These are phyloP conservation scores for Cuculus canorus DNA, from an alignment of 2,797 vertebrate species.

Conservation along the genomic window DNA sequence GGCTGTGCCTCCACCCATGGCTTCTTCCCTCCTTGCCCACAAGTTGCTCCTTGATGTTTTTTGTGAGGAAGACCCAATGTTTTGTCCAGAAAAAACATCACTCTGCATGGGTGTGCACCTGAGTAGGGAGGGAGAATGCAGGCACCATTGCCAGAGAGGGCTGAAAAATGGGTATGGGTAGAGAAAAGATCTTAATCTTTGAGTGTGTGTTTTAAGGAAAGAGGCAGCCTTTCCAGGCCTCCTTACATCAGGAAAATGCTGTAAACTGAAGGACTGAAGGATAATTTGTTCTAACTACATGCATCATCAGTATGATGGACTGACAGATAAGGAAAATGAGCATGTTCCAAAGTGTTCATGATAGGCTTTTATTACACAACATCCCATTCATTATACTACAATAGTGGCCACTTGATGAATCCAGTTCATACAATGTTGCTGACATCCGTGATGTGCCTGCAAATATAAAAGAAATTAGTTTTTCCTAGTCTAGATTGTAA, in stretches of 20 bases:
- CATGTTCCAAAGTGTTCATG: rapidly evolving
- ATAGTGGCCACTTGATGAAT: no score
- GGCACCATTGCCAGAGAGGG: neutral
- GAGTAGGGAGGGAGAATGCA: rapidly evolving
- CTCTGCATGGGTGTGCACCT: neutral
- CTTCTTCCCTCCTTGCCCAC: rapidly evolving
- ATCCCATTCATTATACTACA: rapidly evolving
- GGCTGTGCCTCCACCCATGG: rapidly evolving
- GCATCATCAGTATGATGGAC: neutral
- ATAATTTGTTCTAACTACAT: neutral
- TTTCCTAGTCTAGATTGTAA: neutral
- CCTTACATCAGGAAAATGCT: neutral
- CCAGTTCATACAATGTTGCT: neutral
- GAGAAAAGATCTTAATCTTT: neutral
- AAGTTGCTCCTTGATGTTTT: neutral
- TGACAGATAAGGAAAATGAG: neutral
- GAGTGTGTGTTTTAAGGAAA: neutral
- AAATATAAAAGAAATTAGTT: neutral
- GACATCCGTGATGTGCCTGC: neutral
- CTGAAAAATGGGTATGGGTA: neutral
- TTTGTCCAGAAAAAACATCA: neutral
- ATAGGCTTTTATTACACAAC: neutral
- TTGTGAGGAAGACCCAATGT: neutral
- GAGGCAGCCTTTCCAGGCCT: neutral
- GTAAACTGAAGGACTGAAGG: neutral